phyloP scores from a whole-genome alignment of 2,888 invertebrate species.

The Oligia strigilis region DNA sequence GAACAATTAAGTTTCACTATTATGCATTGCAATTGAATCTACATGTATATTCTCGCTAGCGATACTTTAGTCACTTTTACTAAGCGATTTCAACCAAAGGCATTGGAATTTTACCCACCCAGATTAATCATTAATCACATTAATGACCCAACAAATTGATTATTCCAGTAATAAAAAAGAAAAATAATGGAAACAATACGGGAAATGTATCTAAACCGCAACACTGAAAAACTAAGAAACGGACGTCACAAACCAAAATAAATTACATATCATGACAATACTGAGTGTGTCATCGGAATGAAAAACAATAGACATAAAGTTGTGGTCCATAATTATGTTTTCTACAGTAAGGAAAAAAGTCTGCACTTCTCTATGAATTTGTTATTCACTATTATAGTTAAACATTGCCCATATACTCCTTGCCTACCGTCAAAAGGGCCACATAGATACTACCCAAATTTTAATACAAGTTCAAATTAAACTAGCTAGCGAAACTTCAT shows the following conservation, averaged over 20 bases:
- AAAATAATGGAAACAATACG: background rate
- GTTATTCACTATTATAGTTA: background rate
- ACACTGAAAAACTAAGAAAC: background rate
- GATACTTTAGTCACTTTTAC: background rate
- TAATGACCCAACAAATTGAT: no score
- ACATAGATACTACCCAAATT: background rate
- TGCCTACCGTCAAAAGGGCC: background rate
- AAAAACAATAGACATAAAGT: background rate
- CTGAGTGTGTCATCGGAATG: background rate
- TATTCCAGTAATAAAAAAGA: constrained; percentile 1
- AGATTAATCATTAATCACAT: no score
- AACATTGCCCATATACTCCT: background rate
- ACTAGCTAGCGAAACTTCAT: background rate
- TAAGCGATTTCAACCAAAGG: background rate
- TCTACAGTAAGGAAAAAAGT: background rate
- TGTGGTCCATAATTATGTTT: background rate
- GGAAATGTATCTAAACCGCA: background rate
- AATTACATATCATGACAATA: background rate
- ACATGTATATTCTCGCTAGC: no score
- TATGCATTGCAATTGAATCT: background rate
- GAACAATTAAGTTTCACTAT: no score
- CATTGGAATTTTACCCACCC: background rate
- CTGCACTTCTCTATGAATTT: background rate
- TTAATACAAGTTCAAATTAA: background rate
- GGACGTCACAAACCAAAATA: background rate